Conservation (phyloP, 2,888 invertebrate genomes). For the Andrena fulva region DNA sequence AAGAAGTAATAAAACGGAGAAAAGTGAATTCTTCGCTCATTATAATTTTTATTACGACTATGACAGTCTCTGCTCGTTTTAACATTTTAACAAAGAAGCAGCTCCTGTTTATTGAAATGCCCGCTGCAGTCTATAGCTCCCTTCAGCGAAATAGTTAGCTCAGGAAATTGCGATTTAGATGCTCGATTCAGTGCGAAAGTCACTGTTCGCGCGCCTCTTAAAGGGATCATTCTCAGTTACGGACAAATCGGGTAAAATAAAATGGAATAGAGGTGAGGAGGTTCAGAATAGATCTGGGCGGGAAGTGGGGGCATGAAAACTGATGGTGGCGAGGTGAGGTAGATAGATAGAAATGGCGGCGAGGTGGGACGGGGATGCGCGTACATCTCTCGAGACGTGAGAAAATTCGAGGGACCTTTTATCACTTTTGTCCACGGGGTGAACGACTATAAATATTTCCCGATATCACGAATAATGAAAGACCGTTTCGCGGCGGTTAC, state of each 20-base stretch:
- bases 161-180: neutral
- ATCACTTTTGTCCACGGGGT: slow-evolving; percentile 43
- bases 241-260: slow-evolving; percentile 15
- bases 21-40: no score
- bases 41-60: no score
- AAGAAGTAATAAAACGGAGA: neutral
- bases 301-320: slow-evolving; percentile 21
- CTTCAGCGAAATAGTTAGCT: neutral
- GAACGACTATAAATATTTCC: slow-evolving; percentile 46
- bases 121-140: neutral
- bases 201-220: neutral
- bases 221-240: slow-evolving; percentile 2
- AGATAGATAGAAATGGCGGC: slow-evolving; percentile 41
- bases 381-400: slow-evolving; percentile 53
- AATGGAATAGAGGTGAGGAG: neutral
- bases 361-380: slow-evolving; percentile 9
- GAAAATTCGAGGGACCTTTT: slow-evolving; percentile 49
- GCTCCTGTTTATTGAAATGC: no score
- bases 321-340: slow-evolving; percentile 34
- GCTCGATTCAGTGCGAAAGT: neutral
- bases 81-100: no score
- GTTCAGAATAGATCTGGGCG: slow-evolving; percentile 2
- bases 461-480: slow-evolving; percentile 43
- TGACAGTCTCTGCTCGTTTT: no score
- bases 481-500: neutral